These are phyloP conservation scores for Dryobates pubescens DNA, from an alignment of 2,797 vertebrate species.

Conservation along the genomic window DNA sequence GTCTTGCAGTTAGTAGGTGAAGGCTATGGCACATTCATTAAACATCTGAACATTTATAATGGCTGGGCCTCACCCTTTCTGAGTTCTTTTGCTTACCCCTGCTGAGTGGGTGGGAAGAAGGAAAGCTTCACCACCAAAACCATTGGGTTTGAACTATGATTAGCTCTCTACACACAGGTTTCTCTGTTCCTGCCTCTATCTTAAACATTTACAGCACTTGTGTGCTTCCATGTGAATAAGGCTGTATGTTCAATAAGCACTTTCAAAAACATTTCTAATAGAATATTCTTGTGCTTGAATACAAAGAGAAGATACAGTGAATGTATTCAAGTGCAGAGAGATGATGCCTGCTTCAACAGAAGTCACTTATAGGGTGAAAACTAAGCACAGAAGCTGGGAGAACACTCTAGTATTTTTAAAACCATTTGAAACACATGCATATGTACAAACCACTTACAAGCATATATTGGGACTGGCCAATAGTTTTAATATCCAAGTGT, in stretches of 20 bases:
- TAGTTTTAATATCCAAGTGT: not conserved
- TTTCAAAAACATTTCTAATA: conserved; percentile 52
- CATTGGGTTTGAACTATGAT: conserved; percentile 3
- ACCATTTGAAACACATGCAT: not conserved
- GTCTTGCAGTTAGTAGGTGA: conserved; percentile 78
- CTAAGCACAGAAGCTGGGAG: not conserved
- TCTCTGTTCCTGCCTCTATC: conserved; percentile 67
- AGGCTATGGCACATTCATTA: conserved; percentile 74
- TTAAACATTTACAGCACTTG: conserved; percentile 39
- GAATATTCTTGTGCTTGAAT: conserved; percentile 49
- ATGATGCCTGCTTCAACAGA: conserved; percentile 22
- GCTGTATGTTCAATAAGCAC: conserved; percentile 44
- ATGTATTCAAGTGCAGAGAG: conserved; percentile 23
- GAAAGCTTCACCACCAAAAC: conserved; percentile 28
- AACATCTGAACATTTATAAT: conserved; percentile 60
- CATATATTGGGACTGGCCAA: not conserved
- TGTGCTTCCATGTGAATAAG: conserved; percentile 54
- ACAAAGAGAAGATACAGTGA: conserved; percentile 49
- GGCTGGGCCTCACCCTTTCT: conserved; percentile 16
- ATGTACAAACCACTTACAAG: conserved; percentile 1
- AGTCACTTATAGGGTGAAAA: conserved; percentile 48
- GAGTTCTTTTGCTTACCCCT: conserved; percentile 40
- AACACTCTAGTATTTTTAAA: not conserved
- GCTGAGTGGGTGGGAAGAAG: conserved; percentile 22
- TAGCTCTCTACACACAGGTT: conserved; percentile 53